Evolutionary conservation across 1,140 invertebrate genomes (phyloP).

Genomic region (Drosophila kepulauana): DNA sequence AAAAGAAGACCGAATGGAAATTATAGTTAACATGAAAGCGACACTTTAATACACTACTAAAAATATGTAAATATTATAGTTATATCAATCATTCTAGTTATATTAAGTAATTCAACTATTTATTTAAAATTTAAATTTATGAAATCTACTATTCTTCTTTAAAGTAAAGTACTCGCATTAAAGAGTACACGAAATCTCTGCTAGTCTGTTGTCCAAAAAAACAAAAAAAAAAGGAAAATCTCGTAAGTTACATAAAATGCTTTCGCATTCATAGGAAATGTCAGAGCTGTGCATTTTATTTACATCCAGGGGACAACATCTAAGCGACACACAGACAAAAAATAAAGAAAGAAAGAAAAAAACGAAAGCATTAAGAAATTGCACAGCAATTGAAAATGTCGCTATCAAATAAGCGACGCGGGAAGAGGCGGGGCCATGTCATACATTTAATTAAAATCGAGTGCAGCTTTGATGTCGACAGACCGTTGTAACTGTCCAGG

Average conservation of each 20-base stretch:
- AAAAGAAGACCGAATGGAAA: neutral
- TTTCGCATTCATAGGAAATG: slow-evolving; percentile 77
- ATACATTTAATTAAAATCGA: slow-evolving; percentile 77
- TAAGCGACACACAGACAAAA: slow-evolving; percentile 14
- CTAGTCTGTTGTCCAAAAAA: neutral
- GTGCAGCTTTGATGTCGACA: slow-evolving; percentile 66
- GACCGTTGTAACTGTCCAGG: slow-evolving; percentile 17
- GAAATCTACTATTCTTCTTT: no score
- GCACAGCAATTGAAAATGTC: slow-evolving; percentile 76
- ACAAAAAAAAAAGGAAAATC: slow-evolving; percentile 60
- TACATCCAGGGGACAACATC: slow-evolving; percentile 57
- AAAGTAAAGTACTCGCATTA: no score
- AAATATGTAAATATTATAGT: neutral
- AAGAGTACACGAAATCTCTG: slow-evolving; percentile 2
- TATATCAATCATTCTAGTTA: no score
- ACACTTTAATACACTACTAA: neutral
- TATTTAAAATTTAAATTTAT: no score
- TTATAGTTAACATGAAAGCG: neutral
- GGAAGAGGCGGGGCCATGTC: slow-evolving; percentile 32
- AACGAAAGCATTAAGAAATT: slow-evolving; percentile 76
- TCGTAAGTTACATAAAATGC: slow-evolving; percentile 76
- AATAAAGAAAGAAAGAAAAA: slow-evolving; percentile 8
- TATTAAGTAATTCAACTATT: no score
- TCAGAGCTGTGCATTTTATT: slow-evolving; percentile 77
- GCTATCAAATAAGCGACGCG: slow-evolving; percentile 53